Percentiles rank a stretch among this genome's conserved stretches.
phyloP scores from a whole-genome alignment of 2,797 vertebrate genomes.

The Muraenolepis orangiensis region DNA sequence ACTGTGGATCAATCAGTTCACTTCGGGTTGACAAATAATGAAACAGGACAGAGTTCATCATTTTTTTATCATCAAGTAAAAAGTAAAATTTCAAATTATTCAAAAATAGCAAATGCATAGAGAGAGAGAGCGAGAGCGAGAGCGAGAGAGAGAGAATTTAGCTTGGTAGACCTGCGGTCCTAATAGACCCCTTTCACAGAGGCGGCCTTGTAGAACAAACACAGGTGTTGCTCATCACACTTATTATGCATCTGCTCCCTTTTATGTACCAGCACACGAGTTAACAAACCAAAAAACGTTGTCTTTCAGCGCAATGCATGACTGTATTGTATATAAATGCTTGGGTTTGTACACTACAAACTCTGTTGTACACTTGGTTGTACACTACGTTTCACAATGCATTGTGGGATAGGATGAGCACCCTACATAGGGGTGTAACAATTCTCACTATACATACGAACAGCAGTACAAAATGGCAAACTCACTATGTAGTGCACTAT shows the following conservation, averaged over 20 bases:
- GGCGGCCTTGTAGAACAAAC: not conserved
- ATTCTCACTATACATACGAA: no score
- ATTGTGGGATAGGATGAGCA: no score
- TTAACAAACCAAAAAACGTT: no score
- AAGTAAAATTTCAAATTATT: slow-evolving; percentile 26
- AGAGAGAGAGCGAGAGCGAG: slow-evolving; percentile 34
- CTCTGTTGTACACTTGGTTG: no score
- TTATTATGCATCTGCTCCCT: not conserved
- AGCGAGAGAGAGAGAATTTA: slow-evolving; percentile 23
- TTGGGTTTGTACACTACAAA: no score
- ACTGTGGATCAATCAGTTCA: not conserved
- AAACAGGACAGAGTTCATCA: not conserved
- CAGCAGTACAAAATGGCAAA: no score
- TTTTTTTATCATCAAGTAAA: slow-evolving; percentile 3
- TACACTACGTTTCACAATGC: no score
- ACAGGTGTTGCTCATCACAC: not conserved
- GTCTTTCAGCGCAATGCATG: no score
- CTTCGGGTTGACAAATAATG: not conserved
- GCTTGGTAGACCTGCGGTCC: slow-evolving; percentile 14
- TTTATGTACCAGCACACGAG: not conserved
- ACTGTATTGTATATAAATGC: no score
- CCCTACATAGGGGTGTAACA: no score
- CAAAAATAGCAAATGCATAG: slow-evolving; percentile 21
- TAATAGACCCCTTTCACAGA: not conserved
- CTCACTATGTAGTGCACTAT: no score